phyloP scores from a whole-genome alignment of 2,888 invertebrate species.

The Microplitis deprimator region DNA sequence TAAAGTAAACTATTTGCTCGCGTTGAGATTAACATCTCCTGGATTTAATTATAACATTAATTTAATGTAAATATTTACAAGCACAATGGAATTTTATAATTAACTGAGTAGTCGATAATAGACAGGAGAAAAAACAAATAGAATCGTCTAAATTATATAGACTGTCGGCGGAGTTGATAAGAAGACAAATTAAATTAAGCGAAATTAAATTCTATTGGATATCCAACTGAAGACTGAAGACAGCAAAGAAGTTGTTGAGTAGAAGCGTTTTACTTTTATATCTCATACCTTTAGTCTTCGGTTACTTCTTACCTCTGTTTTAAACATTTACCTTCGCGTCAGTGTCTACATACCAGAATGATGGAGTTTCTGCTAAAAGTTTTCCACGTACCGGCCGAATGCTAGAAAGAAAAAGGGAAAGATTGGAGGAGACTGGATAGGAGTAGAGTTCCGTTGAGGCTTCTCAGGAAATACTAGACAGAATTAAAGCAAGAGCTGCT shows the following conservation, averaged over 20 bases:
- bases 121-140: too few species aligned
- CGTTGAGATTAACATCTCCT: too few species aligned
- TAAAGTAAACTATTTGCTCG: too few species aligned
- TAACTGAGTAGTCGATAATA: too few species aligned
- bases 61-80: too few species aligned
- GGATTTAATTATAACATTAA: too few species aligned
- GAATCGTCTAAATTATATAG: too few species aligned
- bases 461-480: background rate
- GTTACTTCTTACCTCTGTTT: background rate
- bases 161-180: background rate
- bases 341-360: background rate
- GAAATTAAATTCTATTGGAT: background rate
- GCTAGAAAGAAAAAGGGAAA: background rate
- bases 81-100: too few species aligned
- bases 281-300: background rate
- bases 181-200: background rate
- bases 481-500: background rate
- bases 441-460: too few species aligned
- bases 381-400: background rate
- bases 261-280: background rate
- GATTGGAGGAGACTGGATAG: too few species aligned
- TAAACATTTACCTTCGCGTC: background rate
- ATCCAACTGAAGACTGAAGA: background rate
- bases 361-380: background rate
- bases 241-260: background rate